phyloP scores from a whole-genome alignment of 1,140 invertebrate species.

The Dreissena rostriformis region DNA sequence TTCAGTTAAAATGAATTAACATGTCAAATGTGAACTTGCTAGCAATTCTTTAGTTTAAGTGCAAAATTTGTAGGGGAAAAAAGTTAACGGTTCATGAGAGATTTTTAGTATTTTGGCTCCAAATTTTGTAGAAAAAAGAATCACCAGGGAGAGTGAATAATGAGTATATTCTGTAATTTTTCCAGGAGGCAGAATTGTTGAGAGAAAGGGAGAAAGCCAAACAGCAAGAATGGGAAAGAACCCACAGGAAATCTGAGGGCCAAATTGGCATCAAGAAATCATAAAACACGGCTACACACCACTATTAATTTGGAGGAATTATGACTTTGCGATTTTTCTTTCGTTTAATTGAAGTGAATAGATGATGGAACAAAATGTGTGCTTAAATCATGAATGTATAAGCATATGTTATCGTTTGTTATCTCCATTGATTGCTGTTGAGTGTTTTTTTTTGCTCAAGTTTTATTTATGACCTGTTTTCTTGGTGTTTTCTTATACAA shows the following conservation, averaged over 20 bases:
- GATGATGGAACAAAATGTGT: not conserved
- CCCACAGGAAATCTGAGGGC: conserved; percentile 43
- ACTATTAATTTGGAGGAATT: too few relatives aligned
- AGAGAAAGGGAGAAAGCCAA: conserved; percentile 70
- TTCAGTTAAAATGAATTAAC: too few relatives aligned
- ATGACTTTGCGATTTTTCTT: not conserved
- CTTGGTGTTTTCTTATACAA: too few relatives aligned
- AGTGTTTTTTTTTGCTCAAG: too few relatives aligned
- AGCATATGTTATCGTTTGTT: not conserved
- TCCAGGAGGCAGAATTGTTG: conserved; percentile 67
- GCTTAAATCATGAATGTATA: not conserved
- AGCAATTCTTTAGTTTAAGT: not conserved
- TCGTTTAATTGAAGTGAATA: not conserved
- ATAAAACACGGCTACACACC: not conserved
- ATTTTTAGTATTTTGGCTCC: not conserved
- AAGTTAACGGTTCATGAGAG: not conserved
- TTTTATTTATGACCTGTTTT: too few relatives aligned
- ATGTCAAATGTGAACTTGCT: not conserved
- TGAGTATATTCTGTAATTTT: not conserved
- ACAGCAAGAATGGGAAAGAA: conserved; percentile 69
- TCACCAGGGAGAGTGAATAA: not conserved
- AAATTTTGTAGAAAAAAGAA: not conserved
- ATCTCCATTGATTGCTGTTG: not conserved
- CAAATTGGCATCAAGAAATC: not conserved
- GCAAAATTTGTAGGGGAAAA: not conserved